Conservation (phyloP, 2,113 vertebrate species). For the Oreamnos americanus region DNA sequence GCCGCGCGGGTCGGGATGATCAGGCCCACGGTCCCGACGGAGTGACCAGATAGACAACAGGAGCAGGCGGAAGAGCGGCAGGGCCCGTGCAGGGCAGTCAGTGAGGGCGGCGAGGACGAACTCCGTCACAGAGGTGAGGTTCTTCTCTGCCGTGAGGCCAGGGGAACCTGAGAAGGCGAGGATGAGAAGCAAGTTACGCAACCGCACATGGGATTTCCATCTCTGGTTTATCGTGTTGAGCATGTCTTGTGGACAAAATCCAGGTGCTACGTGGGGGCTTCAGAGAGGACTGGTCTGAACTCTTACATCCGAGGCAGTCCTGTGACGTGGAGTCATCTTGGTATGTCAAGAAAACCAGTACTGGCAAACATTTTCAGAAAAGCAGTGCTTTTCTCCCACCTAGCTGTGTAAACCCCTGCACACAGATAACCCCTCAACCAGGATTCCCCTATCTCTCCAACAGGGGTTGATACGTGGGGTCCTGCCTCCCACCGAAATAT, state of each 20-base stretch:
- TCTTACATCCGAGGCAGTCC: neutral
- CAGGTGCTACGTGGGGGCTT: neutral
- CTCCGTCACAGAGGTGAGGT: conserved; percentile 31
- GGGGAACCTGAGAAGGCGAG: neutral
- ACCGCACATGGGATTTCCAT: no score
- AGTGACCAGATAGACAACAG: conserved; percentile 50
- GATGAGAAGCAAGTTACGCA: neutral
- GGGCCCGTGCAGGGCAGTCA: neutral
- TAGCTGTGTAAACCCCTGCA: accelerated
- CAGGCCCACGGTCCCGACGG: conserved; percentile 59
- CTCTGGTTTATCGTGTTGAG: neutral
- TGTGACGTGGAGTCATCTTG: neutral
- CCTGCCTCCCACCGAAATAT: no score
- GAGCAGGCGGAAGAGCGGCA: conserved; percentile 52
- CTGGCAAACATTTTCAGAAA: neutral
- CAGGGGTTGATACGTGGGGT: accelerated
- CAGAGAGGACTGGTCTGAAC: neutral
- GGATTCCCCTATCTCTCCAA: neutral
- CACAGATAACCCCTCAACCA: neutral
- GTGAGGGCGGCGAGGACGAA: conserved; percentile 59
- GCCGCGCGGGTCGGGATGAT: neutral
- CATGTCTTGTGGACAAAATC: neutral
- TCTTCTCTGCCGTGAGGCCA: conserved; percentile 40
- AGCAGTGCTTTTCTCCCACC: neutral
- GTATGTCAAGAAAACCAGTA: neutral